A percentile compares a stretch with the other conserved stretches of the same genome.
Evolutionary conservation across 2,888 invertebrate species (phyloP).

Genomic region (Drosophila lutescens): DNA sequence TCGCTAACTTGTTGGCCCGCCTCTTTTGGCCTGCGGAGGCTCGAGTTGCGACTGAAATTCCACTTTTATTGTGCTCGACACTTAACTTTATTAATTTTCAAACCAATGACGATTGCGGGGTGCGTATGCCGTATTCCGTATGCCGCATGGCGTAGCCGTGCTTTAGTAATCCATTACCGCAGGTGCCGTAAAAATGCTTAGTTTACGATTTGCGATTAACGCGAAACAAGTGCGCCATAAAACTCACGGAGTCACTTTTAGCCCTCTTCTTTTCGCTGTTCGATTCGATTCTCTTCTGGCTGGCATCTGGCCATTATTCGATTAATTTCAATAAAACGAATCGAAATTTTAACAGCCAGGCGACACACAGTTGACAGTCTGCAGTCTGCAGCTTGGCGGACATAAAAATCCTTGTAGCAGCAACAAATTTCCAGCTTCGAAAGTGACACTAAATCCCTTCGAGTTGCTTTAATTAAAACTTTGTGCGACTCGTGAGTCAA

Average conservation of each 20-base stretch:
- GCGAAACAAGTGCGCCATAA: constrained; percentile 80
- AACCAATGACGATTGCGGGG: constrained; percentile 63
- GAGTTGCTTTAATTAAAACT: constrained; percentile 63
- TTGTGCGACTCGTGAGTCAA: constrained; percentile 24
- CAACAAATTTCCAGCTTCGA: constrained; percentile 26
- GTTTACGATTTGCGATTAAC: constrained; percentile 80
- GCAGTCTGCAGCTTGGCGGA: constrained; percentile 10
- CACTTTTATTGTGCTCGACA: constrained; percentile 77
- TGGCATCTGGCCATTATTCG: constrained; percentile 60
- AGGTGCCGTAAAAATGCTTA: constrained; percentile 80
- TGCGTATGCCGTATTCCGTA: neutral
- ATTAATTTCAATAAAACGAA: constrained; percentile 77
- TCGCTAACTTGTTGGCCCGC: constrained; percentile 57
- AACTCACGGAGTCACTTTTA: constrained; percentile 46
- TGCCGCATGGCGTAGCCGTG: neutral
- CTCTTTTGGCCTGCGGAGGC: neutral
- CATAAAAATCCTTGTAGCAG: constrained; percentile 52
- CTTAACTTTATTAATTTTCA: constrained; percentile 79
- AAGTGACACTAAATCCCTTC: constrained; percentile 53
- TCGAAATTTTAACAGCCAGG: constrained; percentile 49
- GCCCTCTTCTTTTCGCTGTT: neutral
- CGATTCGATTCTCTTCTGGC: neutral
- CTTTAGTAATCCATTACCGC: constrained; percentile 76
- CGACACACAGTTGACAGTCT: constrained; percentile 29
- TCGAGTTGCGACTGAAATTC: constrained; percentile 47